These are phyloP conservation scores for Daboia siamensis DNA, from an alignment of 2,113 vertebrate genomes.

Conservation along the genomic window DNA sequence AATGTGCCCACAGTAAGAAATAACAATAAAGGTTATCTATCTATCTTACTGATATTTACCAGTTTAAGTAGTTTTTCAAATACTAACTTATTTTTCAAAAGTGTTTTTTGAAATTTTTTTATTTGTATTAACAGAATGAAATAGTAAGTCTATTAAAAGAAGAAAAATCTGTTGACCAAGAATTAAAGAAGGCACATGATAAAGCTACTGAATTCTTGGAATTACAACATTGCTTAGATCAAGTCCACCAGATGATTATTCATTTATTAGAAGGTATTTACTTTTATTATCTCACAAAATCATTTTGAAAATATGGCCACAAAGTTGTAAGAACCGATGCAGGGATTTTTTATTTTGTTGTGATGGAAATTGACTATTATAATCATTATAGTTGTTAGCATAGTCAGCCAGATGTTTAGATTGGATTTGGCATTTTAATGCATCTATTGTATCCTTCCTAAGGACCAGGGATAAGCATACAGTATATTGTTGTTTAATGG, in stretches of 20 bases:
- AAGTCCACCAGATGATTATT: constrained; percentile 68
- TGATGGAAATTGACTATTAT: background rate
- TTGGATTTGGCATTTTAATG: background rate
- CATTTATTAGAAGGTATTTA: constrained; percentile 75
- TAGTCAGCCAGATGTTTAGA: background rate
- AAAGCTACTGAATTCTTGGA: constrained; percentile 73
- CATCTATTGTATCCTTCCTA: too few relatives aligned
- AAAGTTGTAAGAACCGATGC: background rate
- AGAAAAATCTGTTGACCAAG: constrained; percentile 50
- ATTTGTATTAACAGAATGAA: constrained; percentile 55
- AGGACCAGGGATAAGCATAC: too few relatives aligned
- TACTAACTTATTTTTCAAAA: background rate
- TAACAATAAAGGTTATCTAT: too few relatives aligned
- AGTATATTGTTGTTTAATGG: too few relatives aligned
- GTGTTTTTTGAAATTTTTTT: background rate
- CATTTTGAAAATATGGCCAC: background rate
- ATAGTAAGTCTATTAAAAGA: constrained; percentile 31
- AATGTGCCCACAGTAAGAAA: too few relatives aligned
- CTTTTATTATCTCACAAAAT: background rate
- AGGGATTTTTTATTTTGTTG: background rate
- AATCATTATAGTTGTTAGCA: background rate
- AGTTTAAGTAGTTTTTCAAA: background rate
- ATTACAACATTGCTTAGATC: constrained; percentile 73
- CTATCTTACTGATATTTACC: background rate
- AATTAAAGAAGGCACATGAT: constrained; percentile 60